Percentiles rank a stretch among this genome's conserved stretches.
phyloP scores from a whole-genome alignment of 2,113 vertebrate genomes.

The Rhinoderma darwinii region DNA sequence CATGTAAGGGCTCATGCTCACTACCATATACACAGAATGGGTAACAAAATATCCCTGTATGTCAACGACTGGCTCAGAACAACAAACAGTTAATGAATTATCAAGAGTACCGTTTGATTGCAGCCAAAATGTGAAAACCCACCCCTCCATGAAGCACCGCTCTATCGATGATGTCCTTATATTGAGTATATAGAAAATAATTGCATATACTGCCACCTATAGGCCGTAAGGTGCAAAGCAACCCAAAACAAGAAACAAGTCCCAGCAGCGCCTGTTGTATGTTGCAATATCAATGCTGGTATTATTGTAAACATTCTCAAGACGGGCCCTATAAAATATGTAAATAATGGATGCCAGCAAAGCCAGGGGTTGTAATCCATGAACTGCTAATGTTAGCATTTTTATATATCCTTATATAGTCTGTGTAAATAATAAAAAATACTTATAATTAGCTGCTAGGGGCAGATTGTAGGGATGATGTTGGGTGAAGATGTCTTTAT shows the following conservation, averaged over 20 bases:
- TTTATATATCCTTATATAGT: not conserved
- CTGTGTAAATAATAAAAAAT: not conserved
- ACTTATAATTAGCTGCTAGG: not conserved
- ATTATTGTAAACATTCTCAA: not conserved
- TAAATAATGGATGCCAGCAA: not conserved
- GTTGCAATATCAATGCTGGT: not conserved
- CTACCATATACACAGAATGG: no score
- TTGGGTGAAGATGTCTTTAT: not conserved
- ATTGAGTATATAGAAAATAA: no score
- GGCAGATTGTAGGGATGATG: not conserved
- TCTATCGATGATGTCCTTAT: no score
- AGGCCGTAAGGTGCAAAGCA: not conserved
- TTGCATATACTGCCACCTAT: not conserved
- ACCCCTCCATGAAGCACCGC: no score
- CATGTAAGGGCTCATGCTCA: no score
- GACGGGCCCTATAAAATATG: not conserved
- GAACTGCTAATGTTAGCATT: not conserved
- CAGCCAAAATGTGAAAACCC: no score
- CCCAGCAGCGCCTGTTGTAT: not conserved
- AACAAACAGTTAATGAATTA: no score
- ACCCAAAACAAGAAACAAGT: not conserved
- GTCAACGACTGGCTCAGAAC: no score
- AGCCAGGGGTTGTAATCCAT: not conserved
- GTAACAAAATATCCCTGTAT: no score
- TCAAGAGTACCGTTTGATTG: no score